A percentile compares a stretch with the other conserved stretches of the same genome.
phyloP scores from a whole-genome alignment of 2,888 invertebrate species.

The Acronicta psi region DNA sequence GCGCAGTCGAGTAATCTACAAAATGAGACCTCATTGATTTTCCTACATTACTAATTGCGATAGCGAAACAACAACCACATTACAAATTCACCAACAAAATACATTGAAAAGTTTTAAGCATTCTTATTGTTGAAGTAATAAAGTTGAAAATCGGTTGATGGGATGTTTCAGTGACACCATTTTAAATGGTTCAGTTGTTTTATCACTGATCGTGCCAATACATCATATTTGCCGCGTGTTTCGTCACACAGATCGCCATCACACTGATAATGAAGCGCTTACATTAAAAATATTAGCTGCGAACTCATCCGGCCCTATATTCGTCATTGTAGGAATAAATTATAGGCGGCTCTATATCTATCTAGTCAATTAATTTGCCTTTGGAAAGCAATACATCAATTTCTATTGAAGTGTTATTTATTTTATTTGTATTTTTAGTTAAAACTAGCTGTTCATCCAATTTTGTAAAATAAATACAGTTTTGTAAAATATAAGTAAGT shows the following conservation, averaged over 20 bases:
- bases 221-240: slow-evolving; percentile 86
- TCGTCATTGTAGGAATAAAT: slow-evolving; percentile 57
- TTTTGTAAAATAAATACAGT: too few relatives aligned
- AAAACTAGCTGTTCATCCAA: too few relatives aligned
- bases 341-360: slow-evolving; percentile 40
- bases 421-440: slow-evolving; percentile 4
- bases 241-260: slow-evolving; percentile 81
- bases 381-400: slow-evolving; percentile 53
- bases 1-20: slow-evolving; percentile 77
- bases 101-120: slow-evolving; percentile 4
- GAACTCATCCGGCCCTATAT: slow-evolving; percentile 58
- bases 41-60: slow-evolving; percentile 83
- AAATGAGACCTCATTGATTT: slow-evolving; percentile 85
- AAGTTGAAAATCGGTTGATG: slow-evolving; percentile 51
- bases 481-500: too few relatives aligned
- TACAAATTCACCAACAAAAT: slow-evolving; percentile 19
- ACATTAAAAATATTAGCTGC: slow-evolving; percentile 73
- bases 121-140: slow-evolving; percentile 37
- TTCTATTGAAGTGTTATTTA: slow-evolving; percentile 37
- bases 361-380: slow-evolving; percentile 53
- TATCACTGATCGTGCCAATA: slow-evolving; percentile 82
- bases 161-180: slow-evolving; percentile 30
- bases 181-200: slow-evolving; percentile 67
- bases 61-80: slow-evolving; percentile 59
- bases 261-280: slow-evolving; percentile 75